Evolutionary conservation across 2,113 vertebrate species (phyloP).

Genomic region (Passer montanus): DNA sequence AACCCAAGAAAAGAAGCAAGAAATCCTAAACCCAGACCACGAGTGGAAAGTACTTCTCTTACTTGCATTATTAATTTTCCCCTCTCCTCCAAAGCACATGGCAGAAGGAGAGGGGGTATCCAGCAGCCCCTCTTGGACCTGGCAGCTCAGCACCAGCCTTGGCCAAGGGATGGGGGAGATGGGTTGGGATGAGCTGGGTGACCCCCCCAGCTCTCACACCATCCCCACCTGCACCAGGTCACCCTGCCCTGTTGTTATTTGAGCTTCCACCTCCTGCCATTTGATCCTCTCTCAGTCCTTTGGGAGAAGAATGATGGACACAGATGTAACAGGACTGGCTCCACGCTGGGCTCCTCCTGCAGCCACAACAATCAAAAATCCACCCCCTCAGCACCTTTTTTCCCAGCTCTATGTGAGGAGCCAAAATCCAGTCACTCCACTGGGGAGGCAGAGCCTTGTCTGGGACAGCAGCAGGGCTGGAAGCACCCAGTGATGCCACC

Average conservation of each 20-base stretch:
- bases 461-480: neutral
- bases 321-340: rapidly evolving
- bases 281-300: neutral
- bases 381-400: rapidly evolving
- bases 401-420: neutral
- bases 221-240: neutral
- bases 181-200: neutral
- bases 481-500: neutral
- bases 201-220: neutral
- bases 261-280: constrained; percentile 1
- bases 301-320: neutral
- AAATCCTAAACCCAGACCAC: neutral
- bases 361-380: neutral
- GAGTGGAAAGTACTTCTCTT: neutral
- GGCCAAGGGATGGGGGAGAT: neutral
- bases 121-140: rapidly evolving
- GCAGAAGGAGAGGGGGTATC: neutral
- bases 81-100: rapidly evolving
- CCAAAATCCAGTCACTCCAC: rapidly evolving
- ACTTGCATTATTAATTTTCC: neutral
- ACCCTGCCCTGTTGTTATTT: rapidly evolving
- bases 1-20: neutral
- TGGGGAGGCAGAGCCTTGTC: neutral
- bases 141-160: rapidly evolving
- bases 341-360: rapidly evolving